These are phyloP conservation scores for Trematomus loennbergii DNA, from an alignment of 2,113 vertebrate genomes.

Conservation along the genomic window DNA sequence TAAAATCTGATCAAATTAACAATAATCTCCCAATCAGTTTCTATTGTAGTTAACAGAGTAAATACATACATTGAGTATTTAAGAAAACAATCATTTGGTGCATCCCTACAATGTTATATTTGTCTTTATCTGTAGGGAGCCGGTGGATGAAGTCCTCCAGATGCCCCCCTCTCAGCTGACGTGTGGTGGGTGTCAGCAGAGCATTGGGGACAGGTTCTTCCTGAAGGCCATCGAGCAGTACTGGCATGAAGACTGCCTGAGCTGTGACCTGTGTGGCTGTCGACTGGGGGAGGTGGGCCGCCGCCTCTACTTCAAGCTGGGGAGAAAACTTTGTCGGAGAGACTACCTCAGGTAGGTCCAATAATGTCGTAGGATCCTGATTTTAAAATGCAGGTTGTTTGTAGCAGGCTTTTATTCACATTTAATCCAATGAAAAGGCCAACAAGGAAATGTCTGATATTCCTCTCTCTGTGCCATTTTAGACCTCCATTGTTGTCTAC, in stretches of 20 bases:
- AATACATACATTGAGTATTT: not conserved
- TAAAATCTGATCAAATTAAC: not conserved
- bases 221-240: slow-evolving; percentile 99
- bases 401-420: not conserved
- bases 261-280: slow-evolving; percentile 97
- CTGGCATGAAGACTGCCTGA: slow-evolving; percentile 99
- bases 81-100: not conserved
- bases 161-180: slow-evolving; percentile 96
- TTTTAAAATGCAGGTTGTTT: not conserved
- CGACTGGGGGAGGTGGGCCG: slow-evolving; percentile 96
- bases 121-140: slow-evolving; percentile 85
- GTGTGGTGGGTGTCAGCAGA: slow-evolving; percentile 98
- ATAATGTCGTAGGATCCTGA: not conserved
- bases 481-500: not conserved
- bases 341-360: slow-evolving; percentile 95
- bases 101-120: not conserved
- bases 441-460: not conserved
- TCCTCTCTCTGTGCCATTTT: not conserved
- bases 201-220: slow-evolving; percentile 98
- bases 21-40: not conserved
- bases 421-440: not conserved
- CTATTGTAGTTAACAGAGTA: not conserved
- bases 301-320: slow-evolving; percentile 96
- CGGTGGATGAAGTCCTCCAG: slow-evolving; percentile 97
- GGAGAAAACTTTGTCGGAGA: slow-evolving; percentile 95